Conservation (phyloP, 2,888 invertebrate species). For the Conomelus anceps region DNA sequence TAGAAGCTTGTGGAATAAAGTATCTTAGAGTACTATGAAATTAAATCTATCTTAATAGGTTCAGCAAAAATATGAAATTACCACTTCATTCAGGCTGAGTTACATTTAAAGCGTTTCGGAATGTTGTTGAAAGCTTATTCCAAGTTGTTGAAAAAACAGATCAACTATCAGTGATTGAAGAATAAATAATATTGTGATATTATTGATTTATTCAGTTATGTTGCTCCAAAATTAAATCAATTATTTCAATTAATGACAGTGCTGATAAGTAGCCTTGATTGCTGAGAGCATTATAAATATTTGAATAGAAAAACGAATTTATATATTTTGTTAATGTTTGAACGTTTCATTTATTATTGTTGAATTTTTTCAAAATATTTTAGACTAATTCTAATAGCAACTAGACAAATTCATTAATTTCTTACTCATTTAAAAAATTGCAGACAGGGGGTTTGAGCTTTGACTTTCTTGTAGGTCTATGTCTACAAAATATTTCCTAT, state of each 20-base stretch:
- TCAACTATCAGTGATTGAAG: too few species aligned
- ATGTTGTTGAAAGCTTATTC: too few species aligned
- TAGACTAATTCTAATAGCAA: neutral
- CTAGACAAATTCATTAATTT: too few species aligned
- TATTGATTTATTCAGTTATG: neutral
- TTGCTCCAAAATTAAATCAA: neutral
- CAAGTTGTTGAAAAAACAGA: too few species aligned
- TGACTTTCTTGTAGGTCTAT: too few species aligned
- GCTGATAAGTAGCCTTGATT: neutral
- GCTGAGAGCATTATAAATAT: neutral
- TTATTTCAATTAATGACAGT: neutral
- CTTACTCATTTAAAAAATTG: too few species aligned
- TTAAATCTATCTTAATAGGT: neutral
- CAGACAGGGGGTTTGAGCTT: too few species aligned
- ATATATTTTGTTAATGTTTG: neutral
- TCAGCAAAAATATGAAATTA: too few species aligned
- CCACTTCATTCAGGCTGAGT: too few species aligned
- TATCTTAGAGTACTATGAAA: neutral
- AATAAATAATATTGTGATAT: neutral
- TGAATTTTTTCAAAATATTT: neutral
- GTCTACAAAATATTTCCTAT: too few species aligned
- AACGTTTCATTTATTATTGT: neutral
- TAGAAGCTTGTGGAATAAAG: neutral
- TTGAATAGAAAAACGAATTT: neutral
- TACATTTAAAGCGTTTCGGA: too few species aligned